Base-by-base conservation (phyloP, 2,113 vertebrate species). In the Coptodon rendalli region DNA sequence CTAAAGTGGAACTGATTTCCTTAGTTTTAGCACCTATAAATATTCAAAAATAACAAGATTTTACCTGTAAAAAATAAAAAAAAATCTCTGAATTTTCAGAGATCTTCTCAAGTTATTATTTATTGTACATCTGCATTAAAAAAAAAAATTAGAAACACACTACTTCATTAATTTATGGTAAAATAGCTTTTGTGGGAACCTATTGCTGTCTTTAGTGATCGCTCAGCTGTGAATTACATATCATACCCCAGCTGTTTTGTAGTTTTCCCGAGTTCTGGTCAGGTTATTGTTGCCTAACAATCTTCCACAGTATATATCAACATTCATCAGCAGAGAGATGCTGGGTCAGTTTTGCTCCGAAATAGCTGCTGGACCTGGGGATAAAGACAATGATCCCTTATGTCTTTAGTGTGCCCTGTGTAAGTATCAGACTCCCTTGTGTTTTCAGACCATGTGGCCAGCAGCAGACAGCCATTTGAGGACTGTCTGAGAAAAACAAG, bases 351-450 rank as follows among this genome's bases (percentile, higher is more conserved):
- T 78, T 61, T 19, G 4, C 48, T 68, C 54, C 22, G 17, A 90
- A 89, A 91, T 63, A 87, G 85, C 36, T 79, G 80, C 84, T 59
- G 81, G 36, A 87, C 81, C 34, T 1, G 4, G 73, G 63, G 87
- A 91, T 89, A 80, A 89, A 91, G 85, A 89, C 88, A 91, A 86
- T 86, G 85, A 92, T 90, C 81, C 78, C 36, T 82, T 86, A 85
- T 89, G 71, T 84, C 48, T 92, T 88, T 50, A 71, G 53, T 50
- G 38, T 81, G 71, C 50, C 78, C 43, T 57, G 66, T 90, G 84
- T 50, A 86, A 86, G 85, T 68, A 57, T 88, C 71, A 19, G 68
- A n/a, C 84, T 79, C 84, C 81, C 84, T 83, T 88, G 80, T 91
- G 85, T 88, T 86, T 87, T 76, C 27, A 83, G 84, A 90, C 86